phyloP scores from a whole-genome alignment of 2,888 invertebrate genomes.

The Ommatoiulus sabulosus region DNA sequence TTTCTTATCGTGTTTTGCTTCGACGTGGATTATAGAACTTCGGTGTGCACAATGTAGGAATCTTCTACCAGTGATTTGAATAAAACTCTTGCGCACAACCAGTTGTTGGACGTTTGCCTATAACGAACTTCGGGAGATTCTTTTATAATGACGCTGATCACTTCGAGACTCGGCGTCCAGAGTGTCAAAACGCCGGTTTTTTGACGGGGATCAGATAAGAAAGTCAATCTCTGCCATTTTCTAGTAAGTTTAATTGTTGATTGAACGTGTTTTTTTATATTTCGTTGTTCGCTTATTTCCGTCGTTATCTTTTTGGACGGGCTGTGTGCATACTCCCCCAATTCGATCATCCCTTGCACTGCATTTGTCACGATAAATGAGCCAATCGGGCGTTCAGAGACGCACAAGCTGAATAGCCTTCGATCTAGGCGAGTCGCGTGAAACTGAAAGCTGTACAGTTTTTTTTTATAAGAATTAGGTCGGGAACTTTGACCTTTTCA shows the following conservation, averaged over 20 bases:
- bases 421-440: background rate
- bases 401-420: background rate
- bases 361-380: conserved; percentile 20
- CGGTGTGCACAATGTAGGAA: conserved; percentile 11
- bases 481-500: background rate
- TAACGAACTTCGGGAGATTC: background rate
- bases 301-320: background rate
- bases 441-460: background rate
- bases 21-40: background rate
- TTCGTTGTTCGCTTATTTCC: background rate
- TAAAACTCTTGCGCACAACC: background rate
- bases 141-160: conserved; percentile 34
- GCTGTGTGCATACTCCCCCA: background rate
- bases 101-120: background rate
- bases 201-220: background rate
- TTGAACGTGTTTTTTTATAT: background rate
- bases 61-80: background rate
- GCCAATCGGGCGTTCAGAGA: background rate
- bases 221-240: background rate
- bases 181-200: conserved; percentile 34
- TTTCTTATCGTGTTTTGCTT: background rate
- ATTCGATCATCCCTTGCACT: background rate
- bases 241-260: conserved; percentile 25
- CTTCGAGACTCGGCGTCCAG: background rate
- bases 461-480: background rate